Conservation (phyloP, 2,888 invertebrate genomes). For the Chrysolina oricalcia region DNA sequence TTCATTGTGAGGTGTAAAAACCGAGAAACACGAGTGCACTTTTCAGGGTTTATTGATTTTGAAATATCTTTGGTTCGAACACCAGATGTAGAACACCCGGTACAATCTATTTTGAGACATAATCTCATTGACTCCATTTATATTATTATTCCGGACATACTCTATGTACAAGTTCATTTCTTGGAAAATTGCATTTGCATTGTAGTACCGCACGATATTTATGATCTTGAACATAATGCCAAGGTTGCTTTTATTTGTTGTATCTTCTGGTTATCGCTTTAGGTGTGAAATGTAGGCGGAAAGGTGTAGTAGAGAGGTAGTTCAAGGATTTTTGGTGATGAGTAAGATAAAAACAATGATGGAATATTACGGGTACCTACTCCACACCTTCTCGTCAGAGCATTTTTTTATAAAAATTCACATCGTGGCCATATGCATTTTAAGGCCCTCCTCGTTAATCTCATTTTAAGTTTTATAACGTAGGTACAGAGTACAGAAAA, state of each 20-base stretch:
- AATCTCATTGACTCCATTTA: background rate
- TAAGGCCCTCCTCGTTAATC: too few species aligned
- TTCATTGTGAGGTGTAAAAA: background rate
- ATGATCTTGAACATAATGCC: constrained; percentile 34
- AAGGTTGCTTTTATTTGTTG: constrained; percentile 28
- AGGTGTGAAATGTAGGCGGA: constrained; percentile 17
- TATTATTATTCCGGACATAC: background rate
- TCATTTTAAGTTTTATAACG: too few species aligned
- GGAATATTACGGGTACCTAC: too few species aligned
- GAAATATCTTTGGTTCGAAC: background rate
- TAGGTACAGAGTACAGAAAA: too few species aligned
- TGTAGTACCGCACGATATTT: constrained; percentile 26
- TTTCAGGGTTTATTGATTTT: background rate
- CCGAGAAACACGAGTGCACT: background rate
- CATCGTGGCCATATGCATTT: too few species aligned
- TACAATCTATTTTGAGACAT: constrained; percentile 1
- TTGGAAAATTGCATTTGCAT: constrained; percentile 29
- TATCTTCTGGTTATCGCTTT: constrained; percentile 15
- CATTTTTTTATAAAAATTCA: too few species aligned
- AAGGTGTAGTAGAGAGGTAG: constrained; percentile 14
- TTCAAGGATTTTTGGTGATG: background rate
- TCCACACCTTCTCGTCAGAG: too few species aligned
- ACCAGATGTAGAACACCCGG: background rate
- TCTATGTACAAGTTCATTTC: constrained; percentile 16
- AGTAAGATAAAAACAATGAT: background rate